phyloP scores from a whole-genome alignment of 2,113 vertebrate species.

The Camelus dromedarius region DNA sequence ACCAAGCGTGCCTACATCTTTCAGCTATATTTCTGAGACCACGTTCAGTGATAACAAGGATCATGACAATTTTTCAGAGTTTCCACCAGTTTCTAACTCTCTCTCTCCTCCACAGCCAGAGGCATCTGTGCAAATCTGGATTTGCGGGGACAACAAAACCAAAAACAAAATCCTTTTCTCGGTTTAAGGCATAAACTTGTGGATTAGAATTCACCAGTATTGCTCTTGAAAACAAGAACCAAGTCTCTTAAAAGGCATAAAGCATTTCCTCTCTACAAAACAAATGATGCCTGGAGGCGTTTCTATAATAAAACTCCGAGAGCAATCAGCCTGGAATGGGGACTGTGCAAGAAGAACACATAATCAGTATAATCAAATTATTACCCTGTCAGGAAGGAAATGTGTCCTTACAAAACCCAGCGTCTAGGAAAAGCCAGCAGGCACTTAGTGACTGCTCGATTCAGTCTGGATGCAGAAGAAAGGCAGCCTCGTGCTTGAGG shows the following conservation, averaged over 20 bases:
- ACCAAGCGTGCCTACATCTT: neutral
- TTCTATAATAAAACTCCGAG: conserved; percentile 79
- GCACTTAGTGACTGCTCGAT: neutral
- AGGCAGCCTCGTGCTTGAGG: neutral
- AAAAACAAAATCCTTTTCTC: neutral
- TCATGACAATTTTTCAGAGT: neutral
- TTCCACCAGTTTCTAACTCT: neutral
- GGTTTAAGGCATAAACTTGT: conserved; percentile 11
- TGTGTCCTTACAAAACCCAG: conserved; percentile 67
- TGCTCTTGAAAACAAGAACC: conserved; percentile 46
- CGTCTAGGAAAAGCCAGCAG: conserved; percentile 48
- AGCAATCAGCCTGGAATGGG: conserved; percentile 69
- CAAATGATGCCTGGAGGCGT: conserved; percentile 71
- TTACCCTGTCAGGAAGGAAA: conserved; percentile 79
- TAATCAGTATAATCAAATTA: conserved; percentile 82
- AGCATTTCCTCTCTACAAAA: conserved; percentile 65
- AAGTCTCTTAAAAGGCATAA: conserved; percentile 47
- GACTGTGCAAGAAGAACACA: conserved; percentile 67
- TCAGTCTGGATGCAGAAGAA: neutral
- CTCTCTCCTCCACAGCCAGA: neutral
- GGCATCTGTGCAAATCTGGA: neutral
- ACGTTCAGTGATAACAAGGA: neutral
- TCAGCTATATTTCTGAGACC: neutral
- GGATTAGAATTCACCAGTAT: neutral
- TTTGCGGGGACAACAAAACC: neutral